Percentiles rank a stretch among this genome's conserved stretches.
Conservation (phyloP, 2,113 vertebrate species). For the Dasyornis broadbenti region DNA sequence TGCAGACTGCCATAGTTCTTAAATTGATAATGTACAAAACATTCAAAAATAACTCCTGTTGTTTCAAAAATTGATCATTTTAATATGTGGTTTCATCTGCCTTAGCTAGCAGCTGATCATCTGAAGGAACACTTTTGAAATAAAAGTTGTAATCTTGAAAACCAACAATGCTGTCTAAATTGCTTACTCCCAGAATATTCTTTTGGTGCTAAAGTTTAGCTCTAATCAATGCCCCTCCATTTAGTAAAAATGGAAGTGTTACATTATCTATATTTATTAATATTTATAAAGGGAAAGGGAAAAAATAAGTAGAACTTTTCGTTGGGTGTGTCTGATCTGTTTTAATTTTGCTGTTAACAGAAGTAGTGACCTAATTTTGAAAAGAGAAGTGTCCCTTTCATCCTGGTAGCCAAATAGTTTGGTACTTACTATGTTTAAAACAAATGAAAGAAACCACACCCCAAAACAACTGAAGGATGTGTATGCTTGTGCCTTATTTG, state of each 20-base stretch:
- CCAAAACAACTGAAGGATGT: not conserved
- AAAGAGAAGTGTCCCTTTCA: not conserved
- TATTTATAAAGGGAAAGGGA: not conserved
- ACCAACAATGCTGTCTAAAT: not conserved
- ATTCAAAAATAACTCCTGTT: not conserved
- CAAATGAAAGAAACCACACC: accelerated
- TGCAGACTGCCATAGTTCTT: not conserved
- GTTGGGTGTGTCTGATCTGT: not conserved
- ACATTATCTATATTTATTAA: too few relatives aligned
- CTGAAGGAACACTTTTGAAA: not conserved
- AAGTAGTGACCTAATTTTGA: not conserved
- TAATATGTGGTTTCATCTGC: not conserved
- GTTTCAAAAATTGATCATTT: not conserved
- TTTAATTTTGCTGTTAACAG: not conserved
- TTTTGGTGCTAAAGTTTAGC: not conserved
- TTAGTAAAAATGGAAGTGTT: not conserved
- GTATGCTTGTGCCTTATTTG: not conserved
- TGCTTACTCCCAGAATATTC: not conserved
- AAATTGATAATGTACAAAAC: not conserved
- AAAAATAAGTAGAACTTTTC: not conserved
- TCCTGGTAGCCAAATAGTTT: not conserved
- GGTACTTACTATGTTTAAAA: not conserved
- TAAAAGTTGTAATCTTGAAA: not conserved
- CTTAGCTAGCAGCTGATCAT: not conserved
- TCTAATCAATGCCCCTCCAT: not conserved